Percentiles rank a stretch among this genome's conserved stretches.
phyloP scores from a whole-genome alignment of 2,797 vertebrate genomes.

The Petrocephalus sullivani region DNA sequence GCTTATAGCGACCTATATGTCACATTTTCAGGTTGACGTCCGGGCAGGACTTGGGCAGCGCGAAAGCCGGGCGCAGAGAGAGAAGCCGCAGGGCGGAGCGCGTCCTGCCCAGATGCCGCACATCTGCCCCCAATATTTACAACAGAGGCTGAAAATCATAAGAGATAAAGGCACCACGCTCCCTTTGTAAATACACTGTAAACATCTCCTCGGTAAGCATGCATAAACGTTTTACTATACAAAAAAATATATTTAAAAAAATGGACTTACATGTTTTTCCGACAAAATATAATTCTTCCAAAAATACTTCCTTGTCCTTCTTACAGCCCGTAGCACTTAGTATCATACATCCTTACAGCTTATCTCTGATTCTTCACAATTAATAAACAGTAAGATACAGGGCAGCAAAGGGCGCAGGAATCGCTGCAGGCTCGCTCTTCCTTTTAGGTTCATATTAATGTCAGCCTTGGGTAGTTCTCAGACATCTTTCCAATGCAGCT shows the following conservation, averaged over 20 bases:
- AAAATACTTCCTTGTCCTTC: conserved; percentile 99
- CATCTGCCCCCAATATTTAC: conserved; percentile 85
- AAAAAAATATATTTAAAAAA: conserved; percentile 86
- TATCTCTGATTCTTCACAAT: conserved; percentile 82
- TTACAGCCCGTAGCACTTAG: conserved; percentile 84
- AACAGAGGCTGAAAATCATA: conserved; percentile 92
- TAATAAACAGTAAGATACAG: conserved; percentile 79
- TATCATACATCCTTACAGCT: conserved; percentile 79
- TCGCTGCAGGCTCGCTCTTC: neutral
- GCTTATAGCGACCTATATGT: conserved; percentile 24
- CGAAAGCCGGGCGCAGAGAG: conserved; percentile 49
- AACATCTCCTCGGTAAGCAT: conserved; percentile 97
- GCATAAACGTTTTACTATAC: conserved; percentile 98
- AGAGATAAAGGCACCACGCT: conserved; percentile 99
- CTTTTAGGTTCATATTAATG: conserved; percentile 12
- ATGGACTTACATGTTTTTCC: conserved; percentile 94
- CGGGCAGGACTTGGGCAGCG: conserved; percentile 17
- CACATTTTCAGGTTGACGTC: conserved; percentile 53
- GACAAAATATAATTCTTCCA: conserved; percentile 99
- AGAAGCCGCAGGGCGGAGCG: conserved; percentile 58
- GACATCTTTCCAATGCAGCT: neutral
- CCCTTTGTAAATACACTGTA: conserved; percentile 99
- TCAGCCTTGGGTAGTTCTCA: neutral
- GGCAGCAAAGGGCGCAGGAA: conserved; percentile 47
- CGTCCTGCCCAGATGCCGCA: conserved; percentile 68